Base-by-base conservation (phyloP, 2,797 vertebrate species). In the Scleropages formosus region DNA sequence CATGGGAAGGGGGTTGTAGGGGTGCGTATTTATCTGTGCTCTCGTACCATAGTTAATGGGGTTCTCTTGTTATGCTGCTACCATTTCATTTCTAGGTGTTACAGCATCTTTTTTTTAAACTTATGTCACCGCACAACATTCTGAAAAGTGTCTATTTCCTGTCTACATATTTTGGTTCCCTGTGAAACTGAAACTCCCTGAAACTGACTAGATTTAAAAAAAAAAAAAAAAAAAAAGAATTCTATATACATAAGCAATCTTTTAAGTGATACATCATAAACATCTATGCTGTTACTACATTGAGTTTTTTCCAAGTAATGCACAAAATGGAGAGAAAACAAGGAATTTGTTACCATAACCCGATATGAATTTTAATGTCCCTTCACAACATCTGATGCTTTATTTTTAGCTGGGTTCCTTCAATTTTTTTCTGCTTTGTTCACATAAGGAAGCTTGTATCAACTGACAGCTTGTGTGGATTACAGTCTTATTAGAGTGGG, bases 401-500 rank as follows among this genome's bases (percentile, higher is more conserved):
- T 90, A 90, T 90, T 90, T 91, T 90, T 90, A 91, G 88, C 86
- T 85, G 77, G 84, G 85, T 84, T 79, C 39, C 70, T 72, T 83
- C 39, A 78, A 78, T 86, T 78, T 87, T 89, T 90, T 68, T 86
- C 81, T 84, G 44, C 87, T 86, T 88, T 86, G 86, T 90, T 87
- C 87, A 89, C 90, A 85, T 90, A 90, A 88, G 88, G 88, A 91
- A 81, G 88, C 88, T 90, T 92, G 91, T 93, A 93, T 92, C 90
- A 92, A 92, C 89, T 92, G 91, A 92, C 91, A 93, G 91, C 91
- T 94, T 93, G 92, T 92, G 90, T 90, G 92, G 92, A 93, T 93
- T 93, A 93, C 84, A 81, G 87, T 89, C 89, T 91, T 93, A 90
- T 94, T 92, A 92, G 88, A 91, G 86, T 86, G 87, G 84, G 87